Evolutionary conservation across 2,888 invertebrate genomes (phyloP), one percentile per base, ranked within the genome.

Genomic region (Pinctada fucata): DNA sequence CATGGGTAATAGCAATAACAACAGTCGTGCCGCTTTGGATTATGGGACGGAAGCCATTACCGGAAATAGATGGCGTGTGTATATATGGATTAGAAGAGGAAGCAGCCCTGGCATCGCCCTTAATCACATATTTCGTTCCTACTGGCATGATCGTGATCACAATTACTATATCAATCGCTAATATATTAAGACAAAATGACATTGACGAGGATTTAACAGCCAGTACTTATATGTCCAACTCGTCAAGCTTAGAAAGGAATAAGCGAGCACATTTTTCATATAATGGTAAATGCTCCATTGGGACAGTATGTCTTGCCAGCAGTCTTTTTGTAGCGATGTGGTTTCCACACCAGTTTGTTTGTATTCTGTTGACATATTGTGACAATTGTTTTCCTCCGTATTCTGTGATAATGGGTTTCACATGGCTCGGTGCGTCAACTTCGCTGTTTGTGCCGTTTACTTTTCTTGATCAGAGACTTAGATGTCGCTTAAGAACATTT

Each of bases 341-440:
- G 76, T 70, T 72, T n/a, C 76, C 76, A 8, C 66, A 70, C 67
- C 76, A 77, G 6, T 52, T 77, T 3, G 51, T 77, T 16, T 66
- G 45, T 45, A 31, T 77, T 13, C 72, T 77, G 16, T 47, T 77
- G 72, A 63, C 76, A 13, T 47, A 72, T 52, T 77, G 76, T 66
- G 45, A 65, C 2, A 31, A 16, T 6, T 77, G 76, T 16, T 72
- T 66, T 52, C 76, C 76, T 6, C 76, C 76, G 3, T 66, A 72
- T n/a, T 72, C 72, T 47, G 51, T 72, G 8, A 72, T 72, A 47
- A n/a, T 77, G 6, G 76, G 72, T 10, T 77, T 77, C 45, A 77
- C 76, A 49, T 77, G 72, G 72, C 64, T 77, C 13, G 76, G 76
- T 13, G 66, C 76, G 8, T 66, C 76, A 13, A 66, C 72, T 0